These are phyloP conservation scores for Erythrocebus patas DNA, from an alignment of 2,113 vertebrate genomes.

Conservation along the genomic window DNA sequence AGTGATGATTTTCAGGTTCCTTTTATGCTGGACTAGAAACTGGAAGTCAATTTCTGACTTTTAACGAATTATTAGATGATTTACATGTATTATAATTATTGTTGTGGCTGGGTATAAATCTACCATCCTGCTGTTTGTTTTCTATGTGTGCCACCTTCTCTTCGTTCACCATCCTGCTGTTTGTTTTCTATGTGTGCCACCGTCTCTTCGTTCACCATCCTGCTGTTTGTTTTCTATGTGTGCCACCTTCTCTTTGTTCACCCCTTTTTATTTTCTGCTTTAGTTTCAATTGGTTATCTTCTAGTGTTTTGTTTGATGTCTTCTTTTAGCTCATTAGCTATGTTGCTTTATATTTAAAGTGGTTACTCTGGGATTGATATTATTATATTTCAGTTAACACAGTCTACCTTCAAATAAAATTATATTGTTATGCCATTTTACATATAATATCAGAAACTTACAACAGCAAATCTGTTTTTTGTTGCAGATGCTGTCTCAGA, in stretches of 20 bases:
- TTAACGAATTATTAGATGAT: neutral
- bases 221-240: too few relatives aligned
- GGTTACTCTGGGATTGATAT: neutral
- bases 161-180: neutral
- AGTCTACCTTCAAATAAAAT: neutral
- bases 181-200: neutral
- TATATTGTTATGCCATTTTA: neutral
- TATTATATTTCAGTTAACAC: neutral
- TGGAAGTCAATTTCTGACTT: neutral
- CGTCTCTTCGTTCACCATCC: too few relatives aligned
- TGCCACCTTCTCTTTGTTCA: neutral
- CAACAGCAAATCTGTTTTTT: neutral
- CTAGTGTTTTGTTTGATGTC: neutral
- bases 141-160: neutral
- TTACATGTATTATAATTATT: neutral
- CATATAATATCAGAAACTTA: neutral
- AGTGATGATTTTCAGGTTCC: neutral
- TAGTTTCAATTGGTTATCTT: neutral
- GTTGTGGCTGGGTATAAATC: neutral
- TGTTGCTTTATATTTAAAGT: neutral
- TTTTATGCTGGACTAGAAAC: neutral
- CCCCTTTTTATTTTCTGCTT: neutral
- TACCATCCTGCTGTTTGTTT: neutral
- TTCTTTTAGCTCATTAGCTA: neutral
- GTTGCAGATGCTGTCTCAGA: neutral